A percentile compares a stretch with the other conserved stretches of the same genome.
Conservation (phyloP, 1,140 invertebrate genomes). For the Polypedilum pembai region DNA sequence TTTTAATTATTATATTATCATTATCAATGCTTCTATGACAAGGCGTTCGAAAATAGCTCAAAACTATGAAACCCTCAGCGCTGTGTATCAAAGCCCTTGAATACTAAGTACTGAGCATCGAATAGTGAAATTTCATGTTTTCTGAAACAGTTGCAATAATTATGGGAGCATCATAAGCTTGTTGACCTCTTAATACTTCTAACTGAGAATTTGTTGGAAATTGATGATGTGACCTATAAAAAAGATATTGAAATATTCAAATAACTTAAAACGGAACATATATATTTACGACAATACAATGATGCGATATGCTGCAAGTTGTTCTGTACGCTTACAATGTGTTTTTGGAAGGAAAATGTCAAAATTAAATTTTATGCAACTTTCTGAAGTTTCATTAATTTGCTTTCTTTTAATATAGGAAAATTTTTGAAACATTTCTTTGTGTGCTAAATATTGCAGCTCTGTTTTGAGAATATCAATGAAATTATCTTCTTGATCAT, state of each 20-base stretch:
- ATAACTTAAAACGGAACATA: neutral
- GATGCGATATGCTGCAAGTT: neutral
- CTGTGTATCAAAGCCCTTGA: too few relatives aligned
- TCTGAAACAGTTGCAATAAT: neutral
- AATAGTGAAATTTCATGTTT: neutral
- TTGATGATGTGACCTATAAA: neutral
- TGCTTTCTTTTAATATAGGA: neutral
- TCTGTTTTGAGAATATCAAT: slow-evolving; percentile 5
- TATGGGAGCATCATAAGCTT: neutral
- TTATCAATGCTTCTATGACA: too few relatives aligned
- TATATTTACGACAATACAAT: neutral
- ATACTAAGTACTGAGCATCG: too few relatives aligned
- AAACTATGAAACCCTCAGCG: too few relatives aligned
- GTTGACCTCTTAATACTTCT: neutral
- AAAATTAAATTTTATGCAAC: neutral
- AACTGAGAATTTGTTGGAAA: neutral
- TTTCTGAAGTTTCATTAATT: neutral
- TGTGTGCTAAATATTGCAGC: neutral
- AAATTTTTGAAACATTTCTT: neutral
- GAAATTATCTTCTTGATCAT: neutral
- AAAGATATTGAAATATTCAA: neutral
- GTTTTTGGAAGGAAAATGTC: neutral
- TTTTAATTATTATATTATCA: too few relatives aligned
- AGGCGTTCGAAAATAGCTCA: too few relatives aligned
- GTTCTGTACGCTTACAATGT: neutral